Evolutionary conservation across 2,888 invertebrate species (phyloP).

Genomic region (Fragum fragum): DNA sequence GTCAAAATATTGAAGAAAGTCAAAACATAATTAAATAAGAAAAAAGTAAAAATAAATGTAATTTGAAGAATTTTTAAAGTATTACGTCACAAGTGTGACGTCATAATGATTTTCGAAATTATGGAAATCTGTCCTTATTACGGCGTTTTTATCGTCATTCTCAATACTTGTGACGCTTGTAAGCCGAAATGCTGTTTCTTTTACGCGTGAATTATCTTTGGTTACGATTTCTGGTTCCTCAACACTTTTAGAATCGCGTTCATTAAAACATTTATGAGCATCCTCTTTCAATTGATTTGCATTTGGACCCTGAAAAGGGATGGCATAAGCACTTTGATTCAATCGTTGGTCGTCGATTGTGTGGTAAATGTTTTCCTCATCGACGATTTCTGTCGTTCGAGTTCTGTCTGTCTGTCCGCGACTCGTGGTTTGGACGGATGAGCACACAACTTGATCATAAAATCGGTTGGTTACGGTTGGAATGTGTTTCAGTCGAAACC

Average conservation of each 20-base stretch:
- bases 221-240: too few species aligned
- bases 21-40: too few species aligned
- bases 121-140: neutral
- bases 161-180: neutral
- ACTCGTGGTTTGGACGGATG: neutral
- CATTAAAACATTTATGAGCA: too few species aligned
- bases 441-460: conserved; percentile 25
- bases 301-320: too few species aligned
- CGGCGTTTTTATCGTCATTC: neutral
- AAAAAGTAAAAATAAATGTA: too few species aligned
- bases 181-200: too few species aligned
- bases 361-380: neutral
- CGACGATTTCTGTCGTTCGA: neutral
- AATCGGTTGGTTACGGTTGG: conserved; percentile 12
- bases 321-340: neutral
- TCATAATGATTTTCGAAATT: conserved; percentile 6
- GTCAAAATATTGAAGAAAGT: too few species aligned
- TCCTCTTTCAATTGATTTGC: too few species aligned
- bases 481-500: neutral
- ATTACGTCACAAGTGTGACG: neutral
- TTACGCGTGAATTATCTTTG: too few species aligned
- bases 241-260: too few species aligned
- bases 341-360: neutral
- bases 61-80: too few species aligned
- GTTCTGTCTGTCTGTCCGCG: neutral